Evolutionary conservation across 1,140 invertebrate species (phyloP).

Genomic region (Pomacea maculata): DNA sequence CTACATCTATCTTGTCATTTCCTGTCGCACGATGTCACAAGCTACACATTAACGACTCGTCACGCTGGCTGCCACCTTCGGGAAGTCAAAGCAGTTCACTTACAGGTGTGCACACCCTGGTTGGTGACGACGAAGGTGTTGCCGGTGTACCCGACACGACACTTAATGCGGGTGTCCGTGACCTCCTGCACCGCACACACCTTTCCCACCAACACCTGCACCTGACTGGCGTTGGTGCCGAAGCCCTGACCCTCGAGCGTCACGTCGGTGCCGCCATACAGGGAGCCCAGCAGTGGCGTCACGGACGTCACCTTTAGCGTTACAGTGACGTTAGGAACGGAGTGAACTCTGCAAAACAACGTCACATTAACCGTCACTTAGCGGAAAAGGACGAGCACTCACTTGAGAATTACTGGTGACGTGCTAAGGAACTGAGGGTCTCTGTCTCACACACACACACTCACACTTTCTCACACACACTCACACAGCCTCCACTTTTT

Average conservation of each 20-base stretch:
- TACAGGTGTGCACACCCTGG: conserved; percentile 32
- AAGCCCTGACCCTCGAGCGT: conserved; percentile 55
- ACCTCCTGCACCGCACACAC: conserved; percentile 41
- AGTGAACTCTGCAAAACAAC: conserved; percentile 34
- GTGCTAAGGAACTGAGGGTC: too few relatives aligned
- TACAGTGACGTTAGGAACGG: conserved; percentile 30
- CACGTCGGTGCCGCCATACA: conserved; percentile 55
- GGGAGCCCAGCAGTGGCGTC: conserved; percentile 46
- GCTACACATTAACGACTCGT: too few relatives aligned
- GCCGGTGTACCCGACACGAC: conserved; percentile 43
- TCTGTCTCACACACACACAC: too few relatives aligned
- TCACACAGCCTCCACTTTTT: too few relatives aligned
- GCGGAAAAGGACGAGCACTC: too few relatives aligned
- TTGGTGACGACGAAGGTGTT: conserved; percentile 42
- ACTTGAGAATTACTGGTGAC: too few relatives aligned
- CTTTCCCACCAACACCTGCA: conserved; percentile 45
- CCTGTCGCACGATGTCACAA: too few relatives aligned
- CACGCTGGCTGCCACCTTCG: too few relatives aligned
- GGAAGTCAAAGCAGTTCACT: too few relatives aligned
- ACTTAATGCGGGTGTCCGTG: conserved; percentile 42
- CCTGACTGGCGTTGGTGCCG: conserved; percentile 24
- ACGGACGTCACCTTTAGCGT: conserved; percentile 42
- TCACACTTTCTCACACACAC: too few relatives aligned
- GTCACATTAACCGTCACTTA: background rate
- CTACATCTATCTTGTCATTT: too few relatives aligned